Base-by-base conservation (phyloP, 2,113 vertebrate genomes). In the Poeciliopsis prolifica region DNA sequence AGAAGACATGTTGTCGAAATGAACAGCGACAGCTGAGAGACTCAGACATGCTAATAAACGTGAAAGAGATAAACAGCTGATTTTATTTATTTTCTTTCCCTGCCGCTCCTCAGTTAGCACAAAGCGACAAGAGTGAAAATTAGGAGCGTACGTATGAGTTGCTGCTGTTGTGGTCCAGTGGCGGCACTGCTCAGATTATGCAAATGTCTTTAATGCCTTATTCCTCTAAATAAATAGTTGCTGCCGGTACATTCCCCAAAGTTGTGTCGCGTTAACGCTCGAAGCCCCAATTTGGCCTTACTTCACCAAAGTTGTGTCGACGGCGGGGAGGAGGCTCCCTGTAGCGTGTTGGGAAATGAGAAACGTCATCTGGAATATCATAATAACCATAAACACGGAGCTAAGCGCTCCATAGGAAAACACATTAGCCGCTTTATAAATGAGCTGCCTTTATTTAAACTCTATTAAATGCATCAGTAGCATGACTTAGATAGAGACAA, bases 351-450 rank as follows among this genome's bases (percentile, higher is more conserved):
- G 76, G 82, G 80, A 86, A 87, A 89, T 86, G 77, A 79, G 79
- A 78, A 79, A 78, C 73, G 75, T 72, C 69, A 68, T 77, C 77
- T 69, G 67, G 63, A 78, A 73, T 24, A 69, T 65, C 8, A 0
- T 77, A 83, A 68, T 68, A 63, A 71, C 61, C 33, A 48, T 83
- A 82, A 87, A 86, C 72, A 76, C 58, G 66, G 26, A 28, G 72
- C 68, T 68, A 60, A 62, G 65, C 83, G 69, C 78, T 81, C 61
- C 69, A 74, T 78, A 74, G 75, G 51, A 90, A 89, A 87, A 81
- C 83, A 81, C 83, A 86, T 89, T 86, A 84, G 79, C 81, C 66
- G 86, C 82, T 84, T 85, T 82, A 77, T 84, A 87, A 91, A 92
- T 86, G 75, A 85, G 58, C 77, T 33, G 79, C 83, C 80, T 90